A percentile compares a stretch with the other conserved stretches of the same genome.
These are phyloP conservation scores for Smithornis capensis DNA, from an alignment of 2,113 vertebrate genomes.

Conservation along the genomic window DNA sequence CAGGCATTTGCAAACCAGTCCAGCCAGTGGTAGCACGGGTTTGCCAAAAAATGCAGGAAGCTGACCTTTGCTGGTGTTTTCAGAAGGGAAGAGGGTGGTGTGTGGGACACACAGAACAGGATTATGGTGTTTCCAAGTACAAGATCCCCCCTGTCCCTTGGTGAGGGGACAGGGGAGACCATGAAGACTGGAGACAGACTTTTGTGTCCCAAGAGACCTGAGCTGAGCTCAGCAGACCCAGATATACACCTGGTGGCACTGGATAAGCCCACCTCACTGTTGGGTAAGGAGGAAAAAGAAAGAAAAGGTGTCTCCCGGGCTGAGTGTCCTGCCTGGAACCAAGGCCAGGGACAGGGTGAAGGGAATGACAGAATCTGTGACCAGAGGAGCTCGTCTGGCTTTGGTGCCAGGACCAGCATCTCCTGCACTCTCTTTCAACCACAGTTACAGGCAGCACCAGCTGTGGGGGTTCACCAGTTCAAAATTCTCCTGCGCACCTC, in stretches of 20 bases:
- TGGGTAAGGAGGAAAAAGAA: not conserved
- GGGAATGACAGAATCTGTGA: not conserved
- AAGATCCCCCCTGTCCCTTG: not conserved
- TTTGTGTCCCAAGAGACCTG: too few species aligned
- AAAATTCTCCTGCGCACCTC: not conserved
- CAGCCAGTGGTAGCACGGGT: not conserved
- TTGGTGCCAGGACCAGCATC: not conserved
- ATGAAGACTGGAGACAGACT: not conserved
- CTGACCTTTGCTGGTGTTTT: not conserved
- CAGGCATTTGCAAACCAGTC: not conserved
- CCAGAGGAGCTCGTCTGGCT: not conserved
- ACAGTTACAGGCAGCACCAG: not conserved
- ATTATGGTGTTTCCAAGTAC: not conserved
- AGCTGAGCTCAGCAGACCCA: not conserved
- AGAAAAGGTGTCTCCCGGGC: not conserved
- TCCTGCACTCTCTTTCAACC: not conserved
- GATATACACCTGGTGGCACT: not conserved
- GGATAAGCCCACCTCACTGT: not conserved
- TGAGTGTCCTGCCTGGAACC: not conserved
- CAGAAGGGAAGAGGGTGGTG: not conserved
- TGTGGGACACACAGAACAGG: rapidly evolving
- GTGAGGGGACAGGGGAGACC: not conserved
- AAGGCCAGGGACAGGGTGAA: not conserved
- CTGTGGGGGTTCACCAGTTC: not conserved
- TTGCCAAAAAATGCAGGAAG: not conserved